phyloP scores from a whole-genome alignment of 2,888 invertebrate species.

The Melinaea marsaeus region DNA sequence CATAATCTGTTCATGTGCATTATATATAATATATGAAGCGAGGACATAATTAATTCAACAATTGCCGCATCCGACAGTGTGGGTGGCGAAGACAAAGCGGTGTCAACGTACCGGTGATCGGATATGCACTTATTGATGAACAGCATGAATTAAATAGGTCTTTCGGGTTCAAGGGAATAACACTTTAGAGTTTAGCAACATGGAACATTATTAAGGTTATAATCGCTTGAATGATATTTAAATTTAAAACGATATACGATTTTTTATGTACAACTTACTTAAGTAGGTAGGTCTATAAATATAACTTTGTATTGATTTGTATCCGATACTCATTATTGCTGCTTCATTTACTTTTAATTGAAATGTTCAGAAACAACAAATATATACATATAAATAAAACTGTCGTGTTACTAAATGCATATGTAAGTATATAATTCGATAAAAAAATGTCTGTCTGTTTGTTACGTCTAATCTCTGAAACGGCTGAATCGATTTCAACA shows the following conservation, averaged over 20 bases:
- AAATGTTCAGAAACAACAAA: too few species aligned
- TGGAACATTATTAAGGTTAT: background rate
- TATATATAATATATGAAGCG: background rate
- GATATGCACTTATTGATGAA: slow-evolving; percentile 6
- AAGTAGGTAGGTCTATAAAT: too few species aligned
- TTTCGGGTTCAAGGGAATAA: background rate
- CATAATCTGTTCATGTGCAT: background rate
- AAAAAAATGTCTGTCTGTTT: too few species aligned
- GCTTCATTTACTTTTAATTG: too few species aligned
- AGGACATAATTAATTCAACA: slow-evolving; percentile 14
- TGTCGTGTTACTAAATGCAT: too few species aligned
- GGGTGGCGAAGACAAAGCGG: slow-evolving; percentile 50
- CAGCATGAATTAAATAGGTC: slow-evolving; percentile 7
- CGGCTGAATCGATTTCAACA: too few species aligned
- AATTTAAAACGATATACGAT: background rate
- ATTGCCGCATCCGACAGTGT: slow-evolving; percentile 26
- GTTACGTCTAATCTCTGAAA: too few species aligned
- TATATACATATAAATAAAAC: too few species aligned
- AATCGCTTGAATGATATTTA: background rate
- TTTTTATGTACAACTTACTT: background rate
- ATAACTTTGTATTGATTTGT: too few species aligned
- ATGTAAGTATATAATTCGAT: too few species aligned
- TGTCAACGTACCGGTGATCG: slow-evolving; percentile 57
- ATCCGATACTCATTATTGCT: too few species aligned
- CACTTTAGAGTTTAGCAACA: background rate